Evolutionary conservation across 2,888 invertebrate genomes (phyloP), one percentile per base, ranked within the genome.

Genomic region (Hypomecis punctinalis): DNA sequence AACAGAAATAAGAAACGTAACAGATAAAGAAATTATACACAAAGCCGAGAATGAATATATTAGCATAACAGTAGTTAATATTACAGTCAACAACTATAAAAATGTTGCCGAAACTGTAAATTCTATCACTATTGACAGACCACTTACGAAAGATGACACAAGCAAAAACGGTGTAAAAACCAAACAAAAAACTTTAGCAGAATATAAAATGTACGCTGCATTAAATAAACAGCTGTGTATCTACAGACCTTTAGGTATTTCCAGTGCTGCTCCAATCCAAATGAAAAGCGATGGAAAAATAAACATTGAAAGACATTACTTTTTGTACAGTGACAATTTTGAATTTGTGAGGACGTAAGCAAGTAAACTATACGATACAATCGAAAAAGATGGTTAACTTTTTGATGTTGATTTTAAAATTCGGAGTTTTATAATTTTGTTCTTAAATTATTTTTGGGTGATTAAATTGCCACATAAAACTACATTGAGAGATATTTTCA

Each of bases 201-300:
- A 47, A 47, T 47, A 10, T 23, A 33, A 13, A 5, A 23, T 7
- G n/a, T 47, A 23, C 23, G 7, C 33, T 6, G 47, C 51, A 64
- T 40, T 62, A 75, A 68, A 23, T 23, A 23, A 70, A 70, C 67
- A 78, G 75, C 74, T 62, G 84, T 87, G 84, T 86, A 86, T 86
- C 81, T 90, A 94, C 95, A 93, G 94, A 96, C 96, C 96, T 96
- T 96, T 83, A 96, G 94, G 91, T 96, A 96, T 90, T 96, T 96
- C 96, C 96, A 96, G 91, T 96, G 96, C 96, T 96, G 94, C 88
- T 85, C 87, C 88, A 65, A 78, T 85, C 88, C 88, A 75, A 84
- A 81, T 80, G 90, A 84, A 70, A 88, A 88, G 90, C 89, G 83
- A 86, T 86, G 85, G 75, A 81, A 85, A 84, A 80, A 59, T 72